Evolutionary conservation across 2,888 invertebrate species (phyloP).

Genomic region (Selenia dentaria): DNA sequence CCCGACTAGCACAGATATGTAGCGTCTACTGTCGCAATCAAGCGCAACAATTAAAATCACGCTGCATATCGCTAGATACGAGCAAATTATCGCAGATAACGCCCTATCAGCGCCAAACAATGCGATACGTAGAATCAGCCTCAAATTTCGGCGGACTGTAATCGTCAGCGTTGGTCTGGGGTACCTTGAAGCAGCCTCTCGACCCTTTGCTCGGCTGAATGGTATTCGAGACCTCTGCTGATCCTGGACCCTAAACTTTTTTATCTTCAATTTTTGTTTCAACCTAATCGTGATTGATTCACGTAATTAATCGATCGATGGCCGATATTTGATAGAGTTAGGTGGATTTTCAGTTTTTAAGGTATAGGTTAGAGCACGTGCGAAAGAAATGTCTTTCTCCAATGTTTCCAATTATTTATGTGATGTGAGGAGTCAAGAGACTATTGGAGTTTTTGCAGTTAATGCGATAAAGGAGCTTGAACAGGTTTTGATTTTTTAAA

Average conservation of each 20-base stretch:
- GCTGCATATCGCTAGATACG: slow-evolving; percentile 30
- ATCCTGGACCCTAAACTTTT: slow-evolving; percentile 70
- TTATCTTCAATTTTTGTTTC: slow-evolving; percentile 73
- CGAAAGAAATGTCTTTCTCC: too few relatives aligned
- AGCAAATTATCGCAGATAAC: slow-evolving; percentile 69
- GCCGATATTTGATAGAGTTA: slow-evolving; percentile 27
- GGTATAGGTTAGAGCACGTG: too few relatives aligned
- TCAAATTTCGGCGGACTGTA: slow-evolving; percentile 58
- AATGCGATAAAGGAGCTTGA: too few relatives aligned
- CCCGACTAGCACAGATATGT: slow-evolving; percentile 2
- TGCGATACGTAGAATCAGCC: slow-evolving; percentile 56
- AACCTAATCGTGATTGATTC: slow-evolving; percentile 74
- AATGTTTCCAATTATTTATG: too few relatives aligned
- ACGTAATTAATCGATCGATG: slow-evolving; percentile 63
- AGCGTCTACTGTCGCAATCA: slow-evolving; percentile 16
- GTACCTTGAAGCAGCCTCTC: slow-evolving; percentile 66
- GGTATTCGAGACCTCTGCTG: slow-evolving; percentile 86
- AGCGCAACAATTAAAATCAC: slow-evolving; percentile 43
- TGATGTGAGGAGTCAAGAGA: too few relatives aligned
- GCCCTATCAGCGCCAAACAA: slow-evolving; percentile 24
- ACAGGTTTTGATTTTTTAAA: too few relatives aligned
- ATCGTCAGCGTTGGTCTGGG: slow-evolving; percentile 83
- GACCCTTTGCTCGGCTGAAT: slow-evolving; percentile 62
- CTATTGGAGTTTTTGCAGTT: too few relatives aligned
- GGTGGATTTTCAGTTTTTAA: background rate